Evolutionary conservation across 2,113 vertebrate species (phyloP).

Genomic region (Melanerpes formicivorus): DNA sequence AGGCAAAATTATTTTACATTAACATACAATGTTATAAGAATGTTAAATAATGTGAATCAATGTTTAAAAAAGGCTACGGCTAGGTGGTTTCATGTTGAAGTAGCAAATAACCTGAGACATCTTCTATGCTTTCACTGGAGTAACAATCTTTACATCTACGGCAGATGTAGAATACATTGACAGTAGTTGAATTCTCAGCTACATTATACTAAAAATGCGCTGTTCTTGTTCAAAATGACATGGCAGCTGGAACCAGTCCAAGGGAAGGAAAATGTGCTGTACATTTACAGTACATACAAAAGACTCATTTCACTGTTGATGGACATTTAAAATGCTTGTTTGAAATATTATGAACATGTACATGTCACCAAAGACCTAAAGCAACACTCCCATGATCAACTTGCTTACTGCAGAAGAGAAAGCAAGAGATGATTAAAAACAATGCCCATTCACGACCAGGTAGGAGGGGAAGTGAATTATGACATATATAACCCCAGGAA

Average conservation of each 20-base stretch:
- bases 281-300: conserved; percentile 70
- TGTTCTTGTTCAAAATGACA: conserved; percentile 57
- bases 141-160: conserved; percentile 65
- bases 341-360: conserved; percentile 26
- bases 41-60: conserved; percentile 60
- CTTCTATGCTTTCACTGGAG: conserved; percentile 64
- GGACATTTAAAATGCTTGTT: conserved; percentile 48
- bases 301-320: conserved; percentile 48
- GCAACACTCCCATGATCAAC: conserved; percentile 5
- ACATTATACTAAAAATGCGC: conserved; percentile 55
- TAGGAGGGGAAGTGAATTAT: not conserved
- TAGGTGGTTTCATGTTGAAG: conserved; percentile 72
- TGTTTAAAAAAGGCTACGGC: conserved; percentile 67
- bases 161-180: conserved; percentile 52
- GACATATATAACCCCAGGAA: not conserved
- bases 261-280: conserved; percentile 62
- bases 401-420: conserved; percentile 37
- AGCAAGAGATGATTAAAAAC: conserved; percentile 18
- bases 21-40: conserved; percentile 80
- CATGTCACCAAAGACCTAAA: conserved; percentile 18
- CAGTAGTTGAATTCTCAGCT: conserved; percentile 48
- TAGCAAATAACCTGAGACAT: conserved; percentile 80
- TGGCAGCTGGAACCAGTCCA: conserved; percentile 63
- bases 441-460: not conserved
- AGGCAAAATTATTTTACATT: conserved; percentile 80